Conservation (phyloP, 1,140 invertebrate genomes). For the Babylonia areolata region DNA sequence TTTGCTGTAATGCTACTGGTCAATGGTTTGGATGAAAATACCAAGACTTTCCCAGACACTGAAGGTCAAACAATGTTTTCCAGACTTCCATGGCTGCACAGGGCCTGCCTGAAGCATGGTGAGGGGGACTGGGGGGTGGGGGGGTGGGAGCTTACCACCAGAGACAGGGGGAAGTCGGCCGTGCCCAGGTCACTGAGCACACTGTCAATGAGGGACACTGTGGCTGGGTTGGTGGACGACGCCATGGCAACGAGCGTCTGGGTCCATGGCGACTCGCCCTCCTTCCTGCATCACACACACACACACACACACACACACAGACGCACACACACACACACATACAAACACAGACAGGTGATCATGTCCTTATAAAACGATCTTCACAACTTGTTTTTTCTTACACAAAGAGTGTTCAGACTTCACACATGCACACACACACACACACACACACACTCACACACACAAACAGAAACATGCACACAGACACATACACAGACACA, state of each 20-base stretch:
- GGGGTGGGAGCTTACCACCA: conserved; percentile 11
- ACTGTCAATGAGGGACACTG: neutral
- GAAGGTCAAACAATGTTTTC: no score
- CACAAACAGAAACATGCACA: neutral
- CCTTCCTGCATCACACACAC: conserved; percentile 3
- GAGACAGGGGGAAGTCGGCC: conserved; percentile 17
- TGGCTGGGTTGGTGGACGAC: conserved; percentile 3
- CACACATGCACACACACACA: neutral
- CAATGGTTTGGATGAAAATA: no score
- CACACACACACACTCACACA: neutral
- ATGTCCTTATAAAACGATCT: neutral
- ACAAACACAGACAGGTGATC: neutral
- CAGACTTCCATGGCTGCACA: no score
- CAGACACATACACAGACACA: neutral
- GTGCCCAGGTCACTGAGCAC: conserved; percentile 15
- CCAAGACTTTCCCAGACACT: no score
- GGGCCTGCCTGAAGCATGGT: no score
- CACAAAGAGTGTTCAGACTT: no score
- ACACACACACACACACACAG: neutral
- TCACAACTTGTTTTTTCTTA: no score
- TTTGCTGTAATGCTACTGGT: no score
- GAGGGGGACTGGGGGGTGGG: no score
- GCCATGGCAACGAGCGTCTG: conserved; percentile 9
- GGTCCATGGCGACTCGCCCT: conserved; percentile 15
- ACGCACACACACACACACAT: neutral